Percentiles rank a stretch among this genome's conserved stretches.
These are phyloP conservation scores for Parauchenoglanis punctatus DNA, from an alignment of 2,797 vertebrate genomes.

Conservation along the genomic window DNA sequence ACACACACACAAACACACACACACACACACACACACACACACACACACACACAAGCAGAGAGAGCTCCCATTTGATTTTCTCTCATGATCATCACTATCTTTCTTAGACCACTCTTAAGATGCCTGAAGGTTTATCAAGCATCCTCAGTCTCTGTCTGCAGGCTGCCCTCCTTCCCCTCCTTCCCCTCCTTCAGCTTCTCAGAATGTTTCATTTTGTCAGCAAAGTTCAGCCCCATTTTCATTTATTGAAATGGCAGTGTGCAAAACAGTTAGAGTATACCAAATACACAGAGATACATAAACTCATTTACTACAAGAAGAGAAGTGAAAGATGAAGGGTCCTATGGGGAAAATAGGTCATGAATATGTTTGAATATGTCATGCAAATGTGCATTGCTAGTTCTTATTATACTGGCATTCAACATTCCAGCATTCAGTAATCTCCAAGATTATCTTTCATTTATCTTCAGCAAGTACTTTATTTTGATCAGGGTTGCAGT, in stretches of 20 bases:
- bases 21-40: neutral
- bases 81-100: constrained; percentile 43
- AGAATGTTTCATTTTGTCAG: constrained; percentile 50
- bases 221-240: constrained; percentile 49
- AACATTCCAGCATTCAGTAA: neutral
- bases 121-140: constrained; percentile 51
- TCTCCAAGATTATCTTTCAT: neutral
- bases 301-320: constrained; percentile 31
- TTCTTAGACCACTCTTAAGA: constrained; percentile 45
- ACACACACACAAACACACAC: neutral
- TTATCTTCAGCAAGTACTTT: neutral
- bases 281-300: constrained; percentile 39
- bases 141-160: constrained; percentile 41
- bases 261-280: constrained; percentile 40
- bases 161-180: constrained; percentile 38
- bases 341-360: constrained; percentile 11
- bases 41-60: constrained; percentile 6
- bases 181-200: constrained; percentile 29
- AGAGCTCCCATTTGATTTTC: constrained; percentile 39
- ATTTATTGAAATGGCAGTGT: constrained; percentile 51
- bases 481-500: neutral
- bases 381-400: constrained; percentile 4
- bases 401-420: neutral
- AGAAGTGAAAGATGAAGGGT: constrained; percentile 26
- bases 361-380: neutral